Percentiles rank a stretch among this genome's conserved stretches.
Evolutionary conservation across 2,113 vertebrate genomes (phyloP).

Genomic region (Ptilonorhynchus violaceus): DNA sequence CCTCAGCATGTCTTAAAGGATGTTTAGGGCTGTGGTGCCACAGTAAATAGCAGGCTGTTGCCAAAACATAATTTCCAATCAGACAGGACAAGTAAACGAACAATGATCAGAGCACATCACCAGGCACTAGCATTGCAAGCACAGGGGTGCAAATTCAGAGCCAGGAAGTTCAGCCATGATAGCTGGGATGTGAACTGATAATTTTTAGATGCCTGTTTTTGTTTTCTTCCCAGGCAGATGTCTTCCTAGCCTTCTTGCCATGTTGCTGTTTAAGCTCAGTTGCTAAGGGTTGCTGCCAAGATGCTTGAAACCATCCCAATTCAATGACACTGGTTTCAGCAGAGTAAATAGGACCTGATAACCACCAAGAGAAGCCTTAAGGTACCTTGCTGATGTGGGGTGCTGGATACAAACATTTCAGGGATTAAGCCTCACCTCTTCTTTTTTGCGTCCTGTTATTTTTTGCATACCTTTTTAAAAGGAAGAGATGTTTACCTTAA

Average conservation of each 20-base stretch:
- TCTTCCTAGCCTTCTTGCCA: not conserved
- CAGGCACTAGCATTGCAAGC: not conserved
- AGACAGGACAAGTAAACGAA: conserved; percentile 20
- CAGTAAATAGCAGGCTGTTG: conserved; percentile 47
- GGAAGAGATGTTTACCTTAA: not conserved
- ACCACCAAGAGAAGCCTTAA: not conserved
- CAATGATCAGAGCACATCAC: conserved; percentile 5
- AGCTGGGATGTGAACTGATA: not conserved
- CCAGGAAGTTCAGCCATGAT: not conserved
- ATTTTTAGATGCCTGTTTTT: conserved; percentile 16
- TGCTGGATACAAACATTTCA: not conserved
- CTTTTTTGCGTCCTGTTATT: not conserved
- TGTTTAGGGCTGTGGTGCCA: not conserved
- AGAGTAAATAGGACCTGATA: not conserved
- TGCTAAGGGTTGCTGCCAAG: not conserved
- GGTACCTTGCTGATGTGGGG: not conserved
- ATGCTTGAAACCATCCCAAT: not conserved
- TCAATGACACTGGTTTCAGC: not conserved
- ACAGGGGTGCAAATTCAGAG: conserved; percentile 6
- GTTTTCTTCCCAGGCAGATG: not conserved
- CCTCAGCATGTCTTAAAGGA: not conserved
- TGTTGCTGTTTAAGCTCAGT: not conserved
- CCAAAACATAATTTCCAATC: conserved; percentile 39
- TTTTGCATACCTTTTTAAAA: not conserved
- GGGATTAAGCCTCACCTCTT: not conserved